phyloP scores from a whole-genome alignment of 2,888 invertebrate species.

The Ectropis crepuscularia region DNA sequence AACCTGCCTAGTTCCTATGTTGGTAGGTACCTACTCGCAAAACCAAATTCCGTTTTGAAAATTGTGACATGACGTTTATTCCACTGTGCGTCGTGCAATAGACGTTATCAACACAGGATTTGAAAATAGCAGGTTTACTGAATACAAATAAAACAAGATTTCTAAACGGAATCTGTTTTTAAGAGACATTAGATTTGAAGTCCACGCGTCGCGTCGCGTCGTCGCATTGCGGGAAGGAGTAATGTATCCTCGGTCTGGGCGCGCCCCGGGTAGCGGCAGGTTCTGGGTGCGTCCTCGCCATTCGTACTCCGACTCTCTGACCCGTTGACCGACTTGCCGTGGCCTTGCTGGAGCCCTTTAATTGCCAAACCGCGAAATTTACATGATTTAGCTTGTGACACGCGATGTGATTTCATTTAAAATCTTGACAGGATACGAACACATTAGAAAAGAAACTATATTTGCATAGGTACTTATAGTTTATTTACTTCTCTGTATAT shows the following conservation, averaged over 20 bases:
- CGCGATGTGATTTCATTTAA: slow-evolving; percentile 42
- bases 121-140: background rate
- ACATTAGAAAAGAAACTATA: slow-evolving; percentile 2
- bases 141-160: background rate
- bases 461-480: background rate
- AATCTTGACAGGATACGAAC: slow-evolving; percentile 10
- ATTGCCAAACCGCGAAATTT: slow-evolving; percentile 62
- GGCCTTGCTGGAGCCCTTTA: slow-evolving; percentile 67
- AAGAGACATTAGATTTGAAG: slow-evolving; percentile 27
- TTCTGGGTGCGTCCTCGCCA: slow-evolving; percentile 77
- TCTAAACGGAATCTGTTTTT: slow-evolving; percentile 8
- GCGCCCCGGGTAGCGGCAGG: slow-evolving; percentile 55
- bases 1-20: too few relatives aligned
- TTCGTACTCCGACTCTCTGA: slow-evolving; percentile 72
- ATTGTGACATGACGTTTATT: too few relatives aligned
- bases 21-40: too few relatives aligned
- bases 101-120: too few relatives aligned
- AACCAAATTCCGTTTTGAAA: too few relatives aligned
- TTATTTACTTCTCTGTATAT: slow-evolving; percentile 12
- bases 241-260: slow-evolving; percentile 67
- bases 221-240: slow-evolving; percentile 81
- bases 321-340: slow-evolving; percentile 77
- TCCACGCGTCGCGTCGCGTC: slow-evolving; percentile 61
- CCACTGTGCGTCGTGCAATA: too few relatives aligned
- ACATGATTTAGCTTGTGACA: slow-evolving; percentile 57